These are phyloP conservation scores for Myotis myotis DNA, from an alignment of 2,797 vertebrate species.

Conservation along the genomic window DNA sequence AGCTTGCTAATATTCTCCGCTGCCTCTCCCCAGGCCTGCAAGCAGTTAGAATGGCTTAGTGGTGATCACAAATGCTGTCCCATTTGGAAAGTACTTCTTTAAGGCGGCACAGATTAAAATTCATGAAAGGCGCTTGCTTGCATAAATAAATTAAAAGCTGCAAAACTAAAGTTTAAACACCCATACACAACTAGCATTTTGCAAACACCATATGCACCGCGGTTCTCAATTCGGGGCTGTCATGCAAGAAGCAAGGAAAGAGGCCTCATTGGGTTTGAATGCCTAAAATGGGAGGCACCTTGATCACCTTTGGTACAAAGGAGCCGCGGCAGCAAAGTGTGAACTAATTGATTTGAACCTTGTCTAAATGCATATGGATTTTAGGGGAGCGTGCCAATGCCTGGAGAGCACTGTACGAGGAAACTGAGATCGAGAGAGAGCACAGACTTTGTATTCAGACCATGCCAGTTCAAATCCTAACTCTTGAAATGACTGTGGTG, in stretches of 20 bases:
- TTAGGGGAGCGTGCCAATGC: constrained; percentile 11
- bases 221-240: constrained; percentile 77
- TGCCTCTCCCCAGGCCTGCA: constrained; percentile 73
- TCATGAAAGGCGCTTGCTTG: constrained; percentile 81
- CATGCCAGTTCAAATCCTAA: neutral
- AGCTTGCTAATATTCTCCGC: constrained; percentile 79
- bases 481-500: neutral
- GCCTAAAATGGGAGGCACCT: constrained; percentile 65
- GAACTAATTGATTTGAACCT: constrained; percentile 74
- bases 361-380: constrained; percentile 70
- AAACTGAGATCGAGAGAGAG: neutral
- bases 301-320: constrained; percentile 70
- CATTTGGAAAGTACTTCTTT: constrained; percentile 81
- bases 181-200: constrained; percentile 78
- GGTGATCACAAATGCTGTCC: constrained; percentile 74
- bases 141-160: constrained; percentile 83
- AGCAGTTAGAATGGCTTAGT: constrained; percentile 76
- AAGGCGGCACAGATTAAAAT: constrained; percentile 82
- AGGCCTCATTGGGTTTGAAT: constrained; percentile 69
- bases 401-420: constrained; percentile 30
- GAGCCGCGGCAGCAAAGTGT: constrained; percentile 53
- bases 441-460: neutral
- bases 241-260: constrained; percentile 72
- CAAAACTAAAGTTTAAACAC: constrained; percentile 83
- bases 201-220: constrained; percentile 74